Evolutionary conservation across 2,888 invertebrate genomes (phyloP), one percentile per base, ranked within the genome.

Genomic region (Ornithoptera priamus): DNA sequence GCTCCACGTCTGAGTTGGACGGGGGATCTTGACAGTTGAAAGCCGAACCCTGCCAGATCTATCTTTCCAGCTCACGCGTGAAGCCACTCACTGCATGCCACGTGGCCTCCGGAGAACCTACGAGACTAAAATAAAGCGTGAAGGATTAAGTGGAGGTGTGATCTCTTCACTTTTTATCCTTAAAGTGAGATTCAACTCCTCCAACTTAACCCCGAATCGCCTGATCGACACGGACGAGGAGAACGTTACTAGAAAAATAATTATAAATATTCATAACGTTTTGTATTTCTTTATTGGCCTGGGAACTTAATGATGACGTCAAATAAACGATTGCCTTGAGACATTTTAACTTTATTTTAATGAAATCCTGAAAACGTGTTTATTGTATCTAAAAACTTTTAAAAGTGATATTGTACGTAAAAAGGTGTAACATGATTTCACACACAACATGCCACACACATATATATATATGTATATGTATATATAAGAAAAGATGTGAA

Each of bases 181-280:
- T 91, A 92, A 93, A 93, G 93, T 93, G 93, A 93, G 93, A 93
- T 93, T 93, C 93, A 93, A 93, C 93, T 93, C 93, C 93, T 93
- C 93, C 93, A 93, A 93, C 93, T 93, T 93, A 93, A 92, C 86
- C 89, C 92, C 86, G 82, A 85, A 82, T 81, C 86, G 92, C 90
- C 69, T 76, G 87, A 70, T 73, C 85, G 65, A 67, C 62, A 59
- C 75, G 75, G 76, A 78, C 73, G 74, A 78, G 76, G 75, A 39
- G 74, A 65, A 39, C 22, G 71, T 39, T n/a, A n/a, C 20, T 5
- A 18, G 20, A 20, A 12, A 57, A 57, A 20, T 20, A 10, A 20
- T 20, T 20, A 10, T 2, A 57, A 7, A 5, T 6, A 56, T 56
- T 56, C 7, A 20, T 57, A 10, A 57, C 57, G 18, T 20, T 57